phyloP scores from a whole-genome alignment of 2,113 vertebrate species.

The Tychaedon coryphoeus region DNA sequence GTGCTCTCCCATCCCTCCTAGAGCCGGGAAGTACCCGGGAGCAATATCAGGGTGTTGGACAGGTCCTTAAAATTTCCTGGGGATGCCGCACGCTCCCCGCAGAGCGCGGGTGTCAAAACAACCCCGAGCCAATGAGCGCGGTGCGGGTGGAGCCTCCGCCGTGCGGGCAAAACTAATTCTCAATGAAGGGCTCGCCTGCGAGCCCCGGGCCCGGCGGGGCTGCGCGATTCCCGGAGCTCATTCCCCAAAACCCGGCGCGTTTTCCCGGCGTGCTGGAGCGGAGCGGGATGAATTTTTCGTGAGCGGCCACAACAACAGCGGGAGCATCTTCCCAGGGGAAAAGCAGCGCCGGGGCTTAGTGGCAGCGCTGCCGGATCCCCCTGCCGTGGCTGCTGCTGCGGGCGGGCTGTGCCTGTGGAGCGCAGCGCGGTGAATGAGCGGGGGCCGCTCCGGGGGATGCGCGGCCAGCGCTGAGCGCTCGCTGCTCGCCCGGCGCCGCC shows the following conservation, averaged over 20 bases:
- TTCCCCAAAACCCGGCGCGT: not conserved
- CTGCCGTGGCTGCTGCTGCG: not conserved
- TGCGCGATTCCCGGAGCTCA: not conserved
- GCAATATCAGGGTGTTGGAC: not conserved
- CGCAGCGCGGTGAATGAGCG: not conserved
- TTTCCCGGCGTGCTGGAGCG: not conserved
- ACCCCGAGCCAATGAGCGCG: constrained; percentile 75
- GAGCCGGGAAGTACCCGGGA: not conserved
- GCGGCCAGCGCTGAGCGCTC: not conserved
- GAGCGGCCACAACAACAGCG: constrained; percentile 66
- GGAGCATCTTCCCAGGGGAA: constrained; percentile 73
- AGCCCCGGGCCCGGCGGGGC: not conserved
- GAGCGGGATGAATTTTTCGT: constrained; percentile 74
- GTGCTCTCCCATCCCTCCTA: not conserved
- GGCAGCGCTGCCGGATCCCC: constrained; percentile 44
- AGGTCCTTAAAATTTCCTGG: not conserved
- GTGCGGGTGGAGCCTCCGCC: constrained; percentile 75
- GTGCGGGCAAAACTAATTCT: constrained; percentile 68
- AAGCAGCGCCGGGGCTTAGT: constrained; percentile 53
- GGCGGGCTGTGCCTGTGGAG: constrained; percentile 25
- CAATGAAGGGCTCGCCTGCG: no score
- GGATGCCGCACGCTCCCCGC: not conserved
- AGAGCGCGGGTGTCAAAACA: constrained; percentile 44
- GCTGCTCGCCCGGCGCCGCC: not conserved
- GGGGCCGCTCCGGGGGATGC: not conserved